phyloP scores from a whole-genome alignment of 64 coral and sea anemone genomes.

The Pocillopora verrucosa region DNA sequence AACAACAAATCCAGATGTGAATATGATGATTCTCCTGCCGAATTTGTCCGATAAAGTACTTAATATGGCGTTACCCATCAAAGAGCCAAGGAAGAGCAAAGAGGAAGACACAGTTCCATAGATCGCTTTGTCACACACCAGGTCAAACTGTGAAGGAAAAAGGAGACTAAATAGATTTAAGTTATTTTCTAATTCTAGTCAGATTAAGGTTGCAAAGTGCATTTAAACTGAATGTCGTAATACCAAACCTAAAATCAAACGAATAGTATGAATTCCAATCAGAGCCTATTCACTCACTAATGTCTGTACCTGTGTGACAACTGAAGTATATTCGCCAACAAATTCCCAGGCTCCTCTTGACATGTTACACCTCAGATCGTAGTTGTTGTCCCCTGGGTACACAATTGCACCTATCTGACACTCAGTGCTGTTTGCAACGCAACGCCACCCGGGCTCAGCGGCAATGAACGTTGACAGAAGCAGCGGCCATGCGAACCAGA shows the following conservation, averaged over 20 bases:
- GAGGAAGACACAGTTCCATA: background rate
- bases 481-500: background rate
- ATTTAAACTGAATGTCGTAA: too few species aligned
- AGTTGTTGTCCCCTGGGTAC: background rate
- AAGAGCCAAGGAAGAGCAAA: too few species aligned
- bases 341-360: slow-evolving; percentile 7
- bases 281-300: too few species aligned
- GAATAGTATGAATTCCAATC: too few species aligned
- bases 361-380: background rate
- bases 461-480: background rate
- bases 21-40: background rate
- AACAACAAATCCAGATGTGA: background rate
- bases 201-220: too few species aligned
- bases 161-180: too few species aligned
- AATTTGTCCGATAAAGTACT: slow-evolving; percentile 25
- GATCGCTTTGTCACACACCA: background rate
- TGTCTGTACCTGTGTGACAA: slow-evolving; percentile 3
- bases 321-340: slow-evolving; percentile 19
- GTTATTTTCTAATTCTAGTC: too few species aligned
- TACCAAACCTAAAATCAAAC: too few species aligned
- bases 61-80: too few species aligned
- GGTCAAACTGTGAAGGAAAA: background rate
- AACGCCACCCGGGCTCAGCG: slow-evolving; percentile 4
- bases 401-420: background rate
- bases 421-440: background rate